Base-by-base conservation (phyloP, 2,797 vertebrate genomes). In the Petrocephalus schoutedeni region DNA sequence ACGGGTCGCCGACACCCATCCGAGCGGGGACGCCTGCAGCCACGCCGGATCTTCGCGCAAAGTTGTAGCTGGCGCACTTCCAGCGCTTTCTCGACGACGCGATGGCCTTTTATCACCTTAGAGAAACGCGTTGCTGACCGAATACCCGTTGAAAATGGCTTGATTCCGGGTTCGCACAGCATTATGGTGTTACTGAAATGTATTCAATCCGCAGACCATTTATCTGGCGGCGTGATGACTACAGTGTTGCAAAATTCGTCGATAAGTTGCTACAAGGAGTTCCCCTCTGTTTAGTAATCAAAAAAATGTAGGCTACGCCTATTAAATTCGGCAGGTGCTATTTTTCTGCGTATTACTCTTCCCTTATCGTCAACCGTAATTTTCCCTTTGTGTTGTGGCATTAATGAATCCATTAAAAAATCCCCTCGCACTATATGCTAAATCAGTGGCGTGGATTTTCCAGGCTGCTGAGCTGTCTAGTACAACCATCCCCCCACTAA, bases 1-100 rank as follows among this genome's bases (percentile, higher is more conserved):
- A 95, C 92, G 94, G 93, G 94, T 95, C 94, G 92, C 93, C 95
- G 95, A 92, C 93, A 93, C 92, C 92, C 92, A 92, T 92, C 88
- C 92, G 82, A 90, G 88, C 87, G 89, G 67, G 36, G 88, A 85
- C 74, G 28, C 89, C 80, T 41, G 3, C 45, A 53, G 41, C 41
- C 88, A 53, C 67, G 14, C 64, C 51, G 54, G 51, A 51, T 89
- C 80, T 58, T 82, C 80, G 85, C 53, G 71, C 53, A 80, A 85
- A 14, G 9, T 71, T 58, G 14, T 32, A n/a, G 19, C 84, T 86
- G 84, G 88, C 21, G 41, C 8, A 7, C 7, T 16, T 80, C 84
- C 85, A 87, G 71, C n/a, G 8, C 51, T 86, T 51, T 45, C 57
- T 53, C 21, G 58, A 51, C 58, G 41, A 28, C 36, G 41, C 14